Conservation (phyloP, 1,140 invertebrate genomes). For the Drosophila lacteicornis region DNA sequence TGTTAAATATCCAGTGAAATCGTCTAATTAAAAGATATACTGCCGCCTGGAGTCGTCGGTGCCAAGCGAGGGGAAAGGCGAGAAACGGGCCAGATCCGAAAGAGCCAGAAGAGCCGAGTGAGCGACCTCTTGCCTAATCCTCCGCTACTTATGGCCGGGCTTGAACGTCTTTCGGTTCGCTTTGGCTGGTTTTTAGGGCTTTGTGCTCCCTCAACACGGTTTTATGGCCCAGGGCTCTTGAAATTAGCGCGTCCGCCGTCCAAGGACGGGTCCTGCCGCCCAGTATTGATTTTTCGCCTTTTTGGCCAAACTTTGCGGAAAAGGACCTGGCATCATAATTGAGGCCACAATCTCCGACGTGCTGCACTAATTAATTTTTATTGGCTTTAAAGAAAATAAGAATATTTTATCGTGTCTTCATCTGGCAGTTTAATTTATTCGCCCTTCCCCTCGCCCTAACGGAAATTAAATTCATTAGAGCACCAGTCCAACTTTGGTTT, state of each 20-base stretch:
- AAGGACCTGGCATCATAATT: conserved; percentile 57
- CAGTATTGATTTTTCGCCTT: conserved; percentile 62
- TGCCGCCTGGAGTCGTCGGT: conserved; percentile 39
- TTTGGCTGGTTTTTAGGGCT: conserved; percentile 58
- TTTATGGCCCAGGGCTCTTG: conserved; percentile 62
- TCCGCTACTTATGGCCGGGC: conserved; percentile 53
- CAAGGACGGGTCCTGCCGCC: conserved; percentile 38
- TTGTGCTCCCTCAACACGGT: conserved; percentile 56
- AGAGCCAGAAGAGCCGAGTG: conserved; percentile 17
- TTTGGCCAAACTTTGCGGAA: conserved; percentile 30
- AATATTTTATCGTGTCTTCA: conserved; percentile 29
- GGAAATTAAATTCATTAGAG: conserved; percentile 28
- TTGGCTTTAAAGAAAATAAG: conserved; percentile 59
- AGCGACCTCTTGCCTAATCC: conserved; percentile 47
- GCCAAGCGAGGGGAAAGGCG: not conserved
- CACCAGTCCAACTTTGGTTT: conserved; percentile 17
- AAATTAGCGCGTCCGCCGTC: conserved; percentile 56
- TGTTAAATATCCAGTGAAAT: conserved; percentile 55
- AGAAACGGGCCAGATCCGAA: conserved; percentile 2
- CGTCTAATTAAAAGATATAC: conserved; percentile 62
- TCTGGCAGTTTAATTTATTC: conserved; percentile 53
- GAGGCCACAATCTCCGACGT: conserved; percentile 57
- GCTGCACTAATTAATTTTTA: conserved; percentile 71
- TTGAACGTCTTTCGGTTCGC: conserved; percentile 53
- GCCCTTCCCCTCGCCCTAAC: conserved; percentile 30